A percentile compares a stretch with the other conserved stretches of the same genome.
phyloP scores from a whole-genome alignment of 2,888 invertebrate genomes.

The Biston betularia region DNA sequence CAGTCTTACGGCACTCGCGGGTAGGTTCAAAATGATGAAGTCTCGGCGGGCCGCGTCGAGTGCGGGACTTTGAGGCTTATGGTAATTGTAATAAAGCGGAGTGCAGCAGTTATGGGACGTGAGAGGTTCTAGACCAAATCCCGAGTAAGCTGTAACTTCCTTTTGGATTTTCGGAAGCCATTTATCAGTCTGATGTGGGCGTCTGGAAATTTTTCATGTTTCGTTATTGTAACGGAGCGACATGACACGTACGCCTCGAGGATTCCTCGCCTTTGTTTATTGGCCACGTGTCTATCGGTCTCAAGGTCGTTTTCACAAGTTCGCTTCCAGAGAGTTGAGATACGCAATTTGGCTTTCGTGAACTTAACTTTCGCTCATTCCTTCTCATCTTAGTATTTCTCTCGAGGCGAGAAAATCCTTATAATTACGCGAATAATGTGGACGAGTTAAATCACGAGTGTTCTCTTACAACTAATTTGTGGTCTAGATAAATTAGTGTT shows the following conservation, averaged over 20 bases:
- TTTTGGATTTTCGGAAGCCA: conserved; percentile 88
- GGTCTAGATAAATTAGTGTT: conserved; percentile 72
- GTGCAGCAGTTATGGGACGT: conserved; percentile 87
- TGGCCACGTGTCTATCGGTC: conserved; percentile 63
- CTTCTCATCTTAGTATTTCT: conserved; percentile 42
- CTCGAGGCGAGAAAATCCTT: conserved; percentile 40
- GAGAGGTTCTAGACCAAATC: conserved; percentile 87
- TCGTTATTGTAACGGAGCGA: conserved; percentile 81
- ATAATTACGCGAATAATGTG: conserved; percentile 48
- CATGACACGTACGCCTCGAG: conserved; percentile 77
- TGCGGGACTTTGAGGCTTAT: conserved; percentile 86
- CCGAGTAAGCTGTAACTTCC: conserved; percentile 87
- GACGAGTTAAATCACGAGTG: conserved; percentile 53
- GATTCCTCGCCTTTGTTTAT: conserved; percentile 70
- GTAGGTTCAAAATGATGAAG: conserved; percentile 85
- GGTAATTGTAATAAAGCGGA: conserved; percentile 87
- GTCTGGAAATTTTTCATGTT: conserved; percentile 87
- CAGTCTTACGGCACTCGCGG: conserved; percentile 80
- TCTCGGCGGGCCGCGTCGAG: conserved; percentile 74
- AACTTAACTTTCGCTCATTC: conserved; percentile 17
- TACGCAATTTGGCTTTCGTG: conserved; percentile 26
- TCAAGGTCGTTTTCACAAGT: conserved; percentile 55
- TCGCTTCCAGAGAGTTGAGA: conserved; percentile 40
- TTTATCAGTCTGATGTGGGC: conserved; percentile 87
- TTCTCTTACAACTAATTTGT: conserved; percentile 56